Evolutionary conservation across 2,797 vertebrate genomes (phyloP).

Genomic region (Platalea minor): DNA sequence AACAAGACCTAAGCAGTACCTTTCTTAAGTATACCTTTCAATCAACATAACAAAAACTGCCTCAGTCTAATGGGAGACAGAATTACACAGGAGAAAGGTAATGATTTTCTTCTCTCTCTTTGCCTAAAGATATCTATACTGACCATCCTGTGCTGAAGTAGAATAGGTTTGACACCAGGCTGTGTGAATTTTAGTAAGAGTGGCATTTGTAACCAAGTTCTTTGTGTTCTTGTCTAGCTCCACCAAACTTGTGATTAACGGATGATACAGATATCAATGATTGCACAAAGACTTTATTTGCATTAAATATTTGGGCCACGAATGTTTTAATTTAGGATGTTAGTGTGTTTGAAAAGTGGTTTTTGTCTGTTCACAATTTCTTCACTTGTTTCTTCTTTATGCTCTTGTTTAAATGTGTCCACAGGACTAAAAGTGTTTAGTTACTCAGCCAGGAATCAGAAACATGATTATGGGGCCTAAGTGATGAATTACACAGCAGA

Average conservation of each 20-base stretch:
- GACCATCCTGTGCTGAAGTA: background rate
- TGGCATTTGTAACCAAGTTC: background rate
- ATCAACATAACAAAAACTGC: background rate
- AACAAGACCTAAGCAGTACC: conserved; percentile 48
- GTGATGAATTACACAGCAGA: conserved; percentile 21
- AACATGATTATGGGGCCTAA: conserved; percentile 1
- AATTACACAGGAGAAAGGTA: background rate
- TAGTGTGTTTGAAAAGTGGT: background rate
- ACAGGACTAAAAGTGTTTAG: background rate
- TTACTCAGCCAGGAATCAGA: conserved; percentile 20
- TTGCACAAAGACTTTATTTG: background rate
- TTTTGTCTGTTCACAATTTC: background rate
- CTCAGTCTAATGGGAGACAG: background rate
- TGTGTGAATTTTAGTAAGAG: background rate
- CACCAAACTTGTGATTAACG: background rate
- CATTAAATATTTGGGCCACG: background rate
- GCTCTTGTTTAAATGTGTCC: background rate
- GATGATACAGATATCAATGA: background rate
- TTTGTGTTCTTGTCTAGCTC: background rate
- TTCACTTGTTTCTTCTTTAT: background rate
- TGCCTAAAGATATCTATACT: background rate
- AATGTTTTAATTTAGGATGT: background rate
- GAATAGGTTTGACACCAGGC: background rate
- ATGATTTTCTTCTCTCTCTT: background rate
- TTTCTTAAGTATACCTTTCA: conserved; percentile 36